A percentile compares a stretch with the other conserved stretches of the same genome.
Evolutionary conservation across 2,797 vertebrate genomes (phyloP).

Genomic region (Mycteria americana): DNA sequence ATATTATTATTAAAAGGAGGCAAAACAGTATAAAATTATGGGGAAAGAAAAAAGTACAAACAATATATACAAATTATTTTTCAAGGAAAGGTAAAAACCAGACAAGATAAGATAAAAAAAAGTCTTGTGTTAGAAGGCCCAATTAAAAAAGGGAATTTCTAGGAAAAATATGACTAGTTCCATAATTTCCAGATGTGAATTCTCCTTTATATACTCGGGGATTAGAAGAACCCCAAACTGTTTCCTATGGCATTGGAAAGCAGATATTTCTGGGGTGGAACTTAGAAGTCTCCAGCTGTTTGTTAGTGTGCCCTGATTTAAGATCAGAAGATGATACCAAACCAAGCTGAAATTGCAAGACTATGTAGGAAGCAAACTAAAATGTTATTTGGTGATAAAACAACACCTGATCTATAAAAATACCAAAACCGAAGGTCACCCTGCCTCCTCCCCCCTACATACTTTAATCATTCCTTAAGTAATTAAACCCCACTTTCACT

Average conservation of each 20-base stretch:
- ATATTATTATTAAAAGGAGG: background rate
- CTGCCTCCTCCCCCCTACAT: accelerated
- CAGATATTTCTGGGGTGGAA: background rate
- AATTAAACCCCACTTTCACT: background rate
- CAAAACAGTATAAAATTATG: background rate
- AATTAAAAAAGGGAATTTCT: background rate
- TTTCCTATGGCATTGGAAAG: background rate
- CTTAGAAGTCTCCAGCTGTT: background rate
- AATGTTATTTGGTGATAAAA: background rate
- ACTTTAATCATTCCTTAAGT: background rate
- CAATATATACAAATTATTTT: background rate
- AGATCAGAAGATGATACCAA: background rate
- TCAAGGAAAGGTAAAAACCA: background rate
- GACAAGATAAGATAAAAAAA: background rate
- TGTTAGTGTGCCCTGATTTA: background rate
- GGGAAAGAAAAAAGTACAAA: background rate
- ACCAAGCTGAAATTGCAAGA: background rate
- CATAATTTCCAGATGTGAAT: background rate
- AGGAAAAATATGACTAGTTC: background rate
- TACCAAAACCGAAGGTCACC: background rate
- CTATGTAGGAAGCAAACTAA: background rate
- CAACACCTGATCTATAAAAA: background rate
- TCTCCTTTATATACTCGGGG: background rate
- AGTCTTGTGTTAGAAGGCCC: background rate
- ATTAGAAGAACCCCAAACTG: background rate